Evolutionary conservation across 2,113 vertebrate species (phyloP).

Genomic region (Pterocles burchelli): DNA sequence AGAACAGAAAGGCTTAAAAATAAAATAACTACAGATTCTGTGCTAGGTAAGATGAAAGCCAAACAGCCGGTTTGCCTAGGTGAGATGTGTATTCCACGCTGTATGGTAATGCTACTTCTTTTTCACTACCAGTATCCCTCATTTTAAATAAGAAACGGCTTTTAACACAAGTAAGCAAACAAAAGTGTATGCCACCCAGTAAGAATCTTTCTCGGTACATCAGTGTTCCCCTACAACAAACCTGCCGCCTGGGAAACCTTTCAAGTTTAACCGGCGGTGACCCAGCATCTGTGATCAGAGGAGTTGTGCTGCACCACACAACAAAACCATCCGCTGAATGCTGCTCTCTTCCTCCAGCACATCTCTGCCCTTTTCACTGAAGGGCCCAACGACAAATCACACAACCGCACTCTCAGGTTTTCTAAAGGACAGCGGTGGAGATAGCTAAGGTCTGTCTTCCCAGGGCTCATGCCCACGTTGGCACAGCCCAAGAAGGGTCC

Average conservation of each 20-base stretch:
- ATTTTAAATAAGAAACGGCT: constrained; percentile 41
- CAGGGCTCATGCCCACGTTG: background rate
- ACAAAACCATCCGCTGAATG: background rate
- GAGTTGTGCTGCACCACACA: background rate
- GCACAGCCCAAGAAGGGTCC: background rate
- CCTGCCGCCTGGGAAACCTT: background rate
- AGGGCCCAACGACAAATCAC: background rate
- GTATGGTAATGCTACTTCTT: background rate
- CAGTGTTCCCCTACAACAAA: background rate
- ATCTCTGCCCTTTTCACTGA: constrained; percentile 26
- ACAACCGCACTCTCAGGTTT: background rate
- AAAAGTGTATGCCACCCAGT: background rate
- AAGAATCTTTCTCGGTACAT: background rate
- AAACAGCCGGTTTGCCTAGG: background rate
- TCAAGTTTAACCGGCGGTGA: constrained; percentile 15
- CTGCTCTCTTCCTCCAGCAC: constrained; percentile 6
- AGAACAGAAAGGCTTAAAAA: constrained; percentile 43
- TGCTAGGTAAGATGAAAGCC: constrained; percentile 50
- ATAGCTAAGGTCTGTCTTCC: background rate
- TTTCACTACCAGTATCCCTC: background rate
- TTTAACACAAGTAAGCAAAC: constrained; percentile 12
- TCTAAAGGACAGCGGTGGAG: background rate
- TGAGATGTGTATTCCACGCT: background rate
- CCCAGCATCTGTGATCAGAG: background rate
- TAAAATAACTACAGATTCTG: constrained; percentile 43